These are phyloP conservation scores for Spodoptera frugiperda DNA, from an alignment of 1,140 invertebrate genomes.

Conservation along the genomic window DNA sequence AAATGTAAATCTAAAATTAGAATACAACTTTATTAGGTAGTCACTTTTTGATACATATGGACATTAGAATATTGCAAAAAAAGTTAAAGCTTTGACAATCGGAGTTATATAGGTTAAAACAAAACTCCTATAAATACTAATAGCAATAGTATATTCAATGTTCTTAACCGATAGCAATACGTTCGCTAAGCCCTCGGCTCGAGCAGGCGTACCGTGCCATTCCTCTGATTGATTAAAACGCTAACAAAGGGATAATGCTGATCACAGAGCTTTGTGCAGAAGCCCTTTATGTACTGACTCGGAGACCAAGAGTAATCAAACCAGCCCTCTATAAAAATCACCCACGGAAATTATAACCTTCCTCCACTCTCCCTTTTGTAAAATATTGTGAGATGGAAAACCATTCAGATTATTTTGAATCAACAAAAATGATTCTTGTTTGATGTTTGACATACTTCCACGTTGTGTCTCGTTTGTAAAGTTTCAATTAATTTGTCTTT, in stretches of 20 bases:
- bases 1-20: too few relatives aligned
- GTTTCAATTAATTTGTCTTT: not conserved
- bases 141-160: constrained; percentile 15
- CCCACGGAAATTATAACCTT: constrained; percentile 48
- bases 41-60: too few relatives aligned
- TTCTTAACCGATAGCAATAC: constrained; percentile 22
- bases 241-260: constrained; percentile 83
- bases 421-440: constrained; percentile 30
- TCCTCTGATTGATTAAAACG: constrained; percentile 84
- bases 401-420: constrained; percentile 11
- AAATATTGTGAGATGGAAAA: constrained; percentile 8
- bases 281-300: constrained; percentile 76
- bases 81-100: too few relatives aligned
- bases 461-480: not conserved
- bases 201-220: constrained; percentile 47
- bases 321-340: constrained; percentile 75
- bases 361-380: constrained; percentile 26
- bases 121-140: not conserved
- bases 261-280: constrained; percentile 78
- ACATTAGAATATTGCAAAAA: too few relatives aligned
- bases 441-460: constrained; percentile 14
- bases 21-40: too few relatives aligned
- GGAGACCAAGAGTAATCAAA: constrained; percentile 71
- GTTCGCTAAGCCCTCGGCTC: constrained; percentile 30
- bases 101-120: not conserved